Evolutionary conservation across 2,113 vertebrate genomes (phyloP).

Genomic region (Anguilla rostrata): DNA sequence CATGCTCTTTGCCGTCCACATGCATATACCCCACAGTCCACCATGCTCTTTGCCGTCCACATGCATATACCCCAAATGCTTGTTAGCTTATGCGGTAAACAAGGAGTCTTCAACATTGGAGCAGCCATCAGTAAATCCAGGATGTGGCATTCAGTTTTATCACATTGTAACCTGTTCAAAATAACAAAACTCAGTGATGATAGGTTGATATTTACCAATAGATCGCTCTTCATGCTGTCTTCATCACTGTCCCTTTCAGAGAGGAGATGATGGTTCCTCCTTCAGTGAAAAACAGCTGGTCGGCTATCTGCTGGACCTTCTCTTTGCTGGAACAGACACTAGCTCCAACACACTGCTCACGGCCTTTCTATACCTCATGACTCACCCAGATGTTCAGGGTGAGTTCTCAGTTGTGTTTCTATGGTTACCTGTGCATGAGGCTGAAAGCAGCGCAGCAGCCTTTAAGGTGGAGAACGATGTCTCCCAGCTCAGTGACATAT

Average conservation of each 20-base stretch:
- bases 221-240: no score
- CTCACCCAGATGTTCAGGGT: conserved; percentile 10
- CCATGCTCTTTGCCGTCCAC: no score
- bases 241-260: conserved; percentile 10
- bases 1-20: no score
- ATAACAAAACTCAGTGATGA: neutral
- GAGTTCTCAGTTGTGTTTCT: neutral
- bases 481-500: neutral
- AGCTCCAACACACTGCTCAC: conserved; percentile 21
- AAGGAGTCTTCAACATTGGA: no score
- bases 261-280: neutral
- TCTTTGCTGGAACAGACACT: conserved; percentile 28
- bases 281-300: neutral
- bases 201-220: neutral
- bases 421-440: neutral
- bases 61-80: no score
- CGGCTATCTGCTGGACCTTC: conserved; percentile 4
- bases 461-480: neutral
- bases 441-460: neutral
- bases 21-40: no score
- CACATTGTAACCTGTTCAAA: no score
- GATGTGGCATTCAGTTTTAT: no score
- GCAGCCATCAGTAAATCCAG: neutral
- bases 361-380: conserved; percentile 20
- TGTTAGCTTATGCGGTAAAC: no score